phyloP scores from a whole-genome alignment of 1,140 invertebrate species.

The Bombus picipes region DNA sequence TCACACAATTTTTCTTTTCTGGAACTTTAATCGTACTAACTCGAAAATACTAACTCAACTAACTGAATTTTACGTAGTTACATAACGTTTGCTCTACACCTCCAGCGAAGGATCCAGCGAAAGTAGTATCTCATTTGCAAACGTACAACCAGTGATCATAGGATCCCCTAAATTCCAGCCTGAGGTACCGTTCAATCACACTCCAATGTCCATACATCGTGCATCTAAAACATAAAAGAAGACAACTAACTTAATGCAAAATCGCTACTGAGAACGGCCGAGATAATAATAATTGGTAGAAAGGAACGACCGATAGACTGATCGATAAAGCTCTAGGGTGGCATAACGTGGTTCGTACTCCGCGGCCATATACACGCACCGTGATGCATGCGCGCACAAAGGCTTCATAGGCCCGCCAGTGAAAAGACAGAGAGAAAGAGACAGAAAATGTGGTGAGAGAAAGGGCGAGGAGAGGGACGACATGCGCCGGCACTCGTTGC shows the following conservation, averaged over 20 bases:
- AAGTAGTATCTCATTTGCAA: background rate
- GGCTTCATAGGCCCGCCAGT: background rate
- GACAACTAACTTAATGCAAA: background rate
- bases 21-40: background rate
- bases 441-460: background rate
- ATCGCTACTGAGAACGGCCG: background rate
- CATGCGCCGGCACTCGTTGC: slow-evolving; percentile 43
- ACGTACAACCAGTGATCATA: background rate
- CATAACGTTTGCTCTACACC: background rate
- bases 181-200: background rate
- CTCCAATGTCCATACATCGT: too few relatives aligned
- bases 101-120: background rate
- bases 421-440: background rate
- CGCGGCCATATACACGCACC: background rate
- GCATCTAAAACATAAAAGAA: background rate
- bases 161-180: too few relatives aligned
- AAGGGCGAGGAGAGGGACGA: slow-evolving; percentile 38
- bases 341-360: slow-evolving; percentile 16
- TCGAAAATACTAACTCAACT: background rate
- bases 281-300: slow-evolving; percentile 5
- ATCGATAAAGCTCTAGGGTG: slow-evolving; percentile 32
- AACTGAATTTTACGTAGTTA: background rate
- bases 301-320: slow-evolving; percentile 32
- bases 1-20: too few relatives aligned
- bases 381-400: background rate